Evolutionary conservation across 1,140 invertebrate genomes (phyloP).

Genomic region (Pogonomyrmex californicus): DNA sequence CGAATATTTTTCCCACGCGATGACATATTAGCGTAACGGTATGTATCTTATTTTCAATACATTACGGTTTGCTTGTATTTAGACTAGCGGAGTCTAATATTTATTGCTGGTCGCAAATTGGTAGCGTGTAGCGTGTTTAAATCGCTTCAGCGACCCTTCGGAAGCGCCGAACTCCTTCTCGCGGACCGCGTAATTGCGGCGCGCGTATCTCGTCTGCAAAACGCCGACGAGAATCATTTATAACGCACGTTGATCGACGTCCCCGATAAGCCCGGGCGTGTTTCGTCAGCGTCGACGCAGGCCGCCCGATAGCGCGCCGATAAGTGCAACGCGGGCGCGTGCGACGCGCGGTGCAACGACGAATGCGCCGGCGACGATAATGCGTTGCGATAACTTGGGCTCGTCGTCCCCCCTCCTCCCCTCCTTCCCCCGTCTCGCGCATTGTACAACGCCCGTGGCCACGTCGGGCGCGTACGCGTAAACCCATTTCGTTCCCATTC

Average conservation of each 20-base stretch:
- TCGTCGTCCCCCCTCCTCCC: background rate
- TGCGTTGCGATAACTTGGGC: conserved; percentile 70
- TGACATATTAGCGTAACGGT: too few species aligned
- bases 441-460: conserved; percentile 16
- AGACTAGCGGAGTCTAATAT: too few species aligned
- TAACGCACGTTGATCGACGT: conserved; percentile 67
- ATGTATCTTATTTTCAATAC: too few species aligned
- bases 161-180: background rate
- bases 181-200: conserved; percentile 22
- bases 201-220: conserved; percentile 39
- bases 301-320: conserved; percentile 63
- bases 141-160: background rate
- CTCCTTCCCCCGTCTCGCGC: background rate
- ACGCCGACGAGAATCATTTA: conserved; percentile 70
- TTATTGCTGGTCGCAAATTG: background rate
- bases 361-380: conserved; percentile 64
- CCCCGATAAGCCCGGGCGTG: conserved; percentile 49
- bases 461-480: conserved; percentile 18
- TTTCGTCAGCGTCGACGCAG: conserved; percentile 50
- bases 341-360: conserved; percentile 49
- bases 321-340: conserved; percentile 65
- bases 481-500: conserved; percentile 46
- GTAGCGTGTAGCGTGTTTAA: background rate
- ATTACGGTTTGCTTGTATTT: too few species aligned
- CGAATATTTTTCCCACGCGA: too few species aligned